Evolutionary conservation across 1,140 invertebrate genomes (phyloP), one percentile per base, ranked within the genome.

Genomic region (Wiebesia pumilae): DNA sequence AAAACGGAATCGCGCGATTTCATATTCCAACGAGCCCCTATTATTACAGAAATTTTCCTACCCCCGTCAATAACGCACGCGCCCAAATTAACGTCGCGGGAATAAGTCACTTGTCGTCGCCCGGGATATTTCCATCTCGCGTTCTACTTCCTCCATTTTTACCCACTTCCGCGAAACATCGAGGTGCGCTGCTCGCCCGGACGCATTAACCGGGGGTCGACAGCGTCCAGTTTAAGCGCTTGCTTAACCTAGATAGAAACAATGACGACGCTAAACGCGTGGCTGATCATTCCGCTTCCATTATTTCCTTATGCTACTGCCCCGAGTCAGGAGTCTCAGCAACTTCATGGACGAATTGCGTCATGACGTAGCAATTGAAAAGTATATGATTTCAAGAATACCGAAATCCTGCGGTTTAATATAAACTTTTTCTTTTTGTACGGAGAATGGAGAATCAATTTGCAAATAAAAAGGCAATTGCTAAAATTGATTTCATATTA

Each of bases 121-220:
- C 3, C 10, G 10, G 6, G 6, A 47, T 58, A 21, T 12, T 21
- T 19, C 58, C 88, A 88, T 88, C 88, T 88, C 88, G 88, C 90
- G 89, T 89, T 91, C 89, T 90, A 89, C 89, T 90, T 90, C 84
- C 87, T 89, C 85, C 58, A 51, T 82, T 75, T 82, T 47, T 75
- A 77, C 12, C n/a, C 10, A 35, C 65, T 69, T 69, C 33, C 73
- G 89, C 83, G 21, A 75, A 75, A 6, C 27, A 3, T 78, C 43
- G 43, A 51, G 27, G 75, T 51, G 65, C 10, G 65, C 19, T 69
- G n/a, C 12, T 69, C 65, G 65, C n/a, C 30, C 3, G 27, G 27
- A 24, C 19, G 38, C 21, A 27, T 62, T 27, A 62, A 62, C 21
- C 30, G 1, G 35, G 9, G 69, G 19, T 40, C 38, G 71, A 24